Evolutionary conservation across 2,797 vertebrate genomes (phyloP).

Genomic region (Pseudochirops cupreus): DNA sequence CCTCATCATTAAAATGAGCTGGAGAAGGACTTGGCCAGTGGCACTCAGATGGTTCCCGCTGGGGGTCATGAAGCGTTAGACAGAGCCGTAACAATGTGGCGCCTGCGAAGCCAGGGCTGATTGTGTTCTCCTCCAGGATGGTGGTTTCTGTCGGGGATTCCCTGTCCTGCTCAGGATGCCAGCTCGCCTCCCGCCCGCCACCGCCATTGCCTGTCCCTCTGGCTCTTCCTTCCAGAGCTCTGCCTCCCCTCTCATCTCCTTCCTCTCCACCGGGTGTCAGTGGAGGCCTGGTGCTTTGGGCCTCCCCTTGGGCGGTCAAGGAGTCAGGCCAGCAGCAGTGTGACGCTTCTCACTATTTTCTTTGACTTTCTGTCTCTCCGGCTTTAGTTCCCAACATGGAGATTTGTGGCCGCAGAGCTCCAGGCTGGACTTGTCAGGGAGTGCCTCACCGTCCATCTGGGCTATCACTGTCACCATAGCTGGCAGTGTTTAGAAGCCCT

Average conservation of each 20-base stretch:
- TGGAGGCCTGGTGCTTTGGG: neutral
- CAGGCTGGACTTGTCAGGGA: neutral
- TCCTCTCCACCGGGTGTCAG: no score
- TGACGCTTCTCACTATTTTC: neutral
- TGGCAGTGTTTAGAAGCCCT: no score
- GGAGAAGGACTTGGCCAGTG: neutral
- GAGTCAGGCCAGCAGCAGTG: neutral
- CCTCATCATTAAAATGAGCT: neutral
- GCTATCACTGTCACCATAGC: no score
- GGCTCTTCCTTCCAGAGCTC: neutral
- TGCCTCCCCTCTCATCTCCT: neutral
- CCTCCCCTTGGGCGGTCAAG: no score
- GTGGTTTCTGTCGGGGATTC: neutral
- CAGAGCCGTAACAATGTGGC: neutral
- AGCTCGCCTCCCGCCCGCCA: rapidly evolving
- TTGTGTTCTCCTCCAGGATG: no score
- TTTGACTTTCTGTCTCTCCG: neutral
- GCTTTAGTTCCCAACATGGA: neutral
- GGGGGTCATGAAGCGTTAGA: neutral
- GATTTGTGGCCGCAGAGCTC: neutral
- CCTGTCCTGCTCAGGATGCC: rapidly evolving
- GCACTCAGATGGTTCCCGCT: no score
- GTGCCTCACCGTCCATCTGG: no score
- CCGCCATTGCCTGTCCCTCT: rapidly evolving
- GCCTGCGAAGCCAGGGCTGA: no score